Conservation (phyloP, 2,113 vertebrate species). For the Pterocles orientalis region DNA sequence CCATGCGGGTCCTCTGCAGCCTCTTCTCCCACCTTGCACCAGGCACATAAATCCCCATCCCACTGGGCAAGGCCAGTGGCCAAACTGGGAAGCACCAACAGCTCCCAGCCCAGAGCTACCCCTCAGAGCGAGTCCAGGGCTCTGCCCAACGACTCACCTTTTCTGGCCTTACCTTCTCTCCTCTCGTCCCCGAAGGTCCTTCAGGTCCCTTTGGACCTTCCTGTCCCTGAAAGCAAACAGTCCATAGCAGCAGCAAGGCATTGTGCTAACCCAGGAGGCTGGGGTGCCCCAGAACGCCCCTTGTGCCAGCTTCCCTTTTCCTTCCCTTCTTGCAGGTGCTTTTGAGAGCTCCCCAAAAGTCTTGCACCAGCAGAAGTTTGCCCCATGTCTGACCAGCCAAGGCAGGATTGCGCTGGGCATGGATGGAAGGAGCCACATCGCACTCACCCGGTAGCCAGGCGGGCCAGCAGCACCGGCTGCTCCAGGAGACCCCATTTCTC, state of each 20-base stretch:
- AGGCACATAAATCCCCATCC: neutral
- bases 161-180: slow-evolving; percentile 78
- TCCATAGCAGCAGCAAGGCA: neutral
- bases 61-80: neutral
- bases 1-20: neutral
- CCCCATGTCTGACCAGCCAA: neutral
- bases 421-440: fast-evolving
- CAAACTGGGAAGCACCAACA: neutral
- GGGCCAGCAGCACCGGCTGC: slow-evolving; percentile 71
- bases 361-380: no score
- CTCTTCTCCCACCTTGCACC: neutral
- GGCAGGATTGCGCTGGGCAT: neutral
- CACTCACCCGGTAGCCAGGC: slow-evolving; percentile 83
- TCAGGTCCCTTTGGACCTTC: slow-evolving; percentile 71
- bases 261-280: neutral
- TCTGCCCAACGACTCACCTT: neutral
- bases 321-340: neutral
- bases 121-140: fast-evolving
- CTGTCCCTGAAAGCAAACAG: slow-evolving; percentile 70
- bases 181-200: slow-evolving; percentile 78
- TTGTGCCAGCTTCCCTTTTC: neutral
- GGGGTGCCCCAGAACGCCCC: neutral
- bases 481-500: slow-evolving; percentile 76
- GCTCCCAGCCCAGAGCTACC: no score
- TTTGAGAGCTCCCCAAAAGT: neutral